Base-by-base conservation (phyloP, 2,888 invertebrate genomes). In the Encarsia formosa region DNA sequence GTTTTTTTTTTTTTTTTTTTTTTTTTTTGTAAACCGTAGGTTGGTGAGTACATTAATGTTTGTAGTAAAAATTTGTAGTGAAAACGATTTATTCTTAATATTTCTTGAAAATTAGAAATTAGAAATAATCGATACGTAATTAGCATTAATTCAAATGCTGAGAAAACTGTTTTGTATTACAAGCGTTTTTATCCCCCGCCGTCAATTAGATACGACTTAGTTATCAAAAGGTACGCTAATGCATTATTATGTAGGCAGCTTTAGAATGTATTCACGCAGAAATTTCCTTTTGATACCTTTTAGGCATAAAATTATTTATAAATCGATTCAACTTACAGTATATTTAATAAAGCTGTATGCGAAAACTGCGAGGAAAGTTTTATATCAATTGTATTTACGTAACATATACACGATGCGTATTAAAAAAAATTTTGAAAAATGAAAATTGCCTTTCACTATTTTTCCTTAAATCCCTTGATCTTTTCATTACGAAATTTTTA, bases 331-430 rank as follows among this genome's bases (percentile, higher is more conserved):
- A 38, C 35, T 6, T 45, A 48, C 44, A 44, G 42, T 55, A 51
- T 41, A 47, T 44, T 45, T 18, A 61, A 56, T 61, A 62, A 61
- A 60, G 65, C 65, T 63, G 61, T 58, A 64, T 59, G 60, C 60
- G 56, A 32, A 50, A 38, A 50, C 49, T 51, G 63, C 54, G 59
- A 63, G 62, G 56, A 58, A 69, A 63, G 61, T 69, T 69, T 69
- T 69, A 69, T 69, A 69, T 65, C 63, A 61, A 62, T 62, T 68
- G 68, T 68, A 68, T 68, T 68, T 66, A 64, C 64, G 65, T 67
- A 67, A 69, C 67, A 68, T 69, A 68, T 65, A 65, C 62, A 51
- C 32, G 39, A 51, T 41, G 38, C 43, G 31, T 38, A 56, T 52
- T 34, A 29, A 49, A 45, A 52, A 40, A 38, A 24, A 5, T n/a